These are phyloP conservation scores for Mythimna pallens DNA, from an alignment of 2,888 invertebrate species.

Conservation along the genomic window DNA sequence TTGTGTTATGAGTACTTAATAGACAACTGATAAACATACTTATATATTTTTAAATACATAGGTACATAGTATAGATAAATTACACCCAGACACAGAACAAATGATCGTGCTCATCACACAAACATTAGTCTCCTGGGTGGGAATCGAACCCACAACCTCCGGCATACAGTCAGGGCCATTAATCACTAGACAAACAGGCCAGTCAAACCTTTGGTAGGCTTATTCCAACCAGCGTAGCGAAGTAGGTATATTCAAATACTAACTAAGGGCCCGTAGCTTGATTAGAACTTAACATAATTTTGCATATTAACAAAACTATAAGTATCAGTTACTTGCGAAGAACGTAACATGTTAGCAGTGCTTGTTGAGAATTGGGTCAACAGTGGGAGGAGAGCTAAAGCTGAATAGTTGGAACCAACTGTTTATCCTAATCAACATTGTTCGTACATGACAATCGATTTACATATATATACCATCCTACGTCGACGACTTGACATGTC, in stretches of 20 bases:
- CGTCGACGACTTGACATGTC: slow-evolving; percentile 16
- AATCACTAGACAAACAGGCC: too few species aligned
- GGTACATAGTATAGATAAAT: too few species aligned
- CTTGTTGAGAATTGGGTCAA: background rate
- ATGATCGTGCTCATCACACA: too few species aligned
- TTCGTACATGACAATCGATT: slow-evolving; percentile 19
- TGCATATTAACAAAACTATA: slow-evolving; percentile 1
- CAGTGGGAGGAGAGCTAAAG: background rate
- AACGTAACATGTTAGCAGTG: background rate
- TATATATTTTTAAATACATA: too few species aligned
- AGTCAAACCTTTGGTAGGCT: too few species aligned
- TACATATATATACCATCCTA: slow-evolving; percentile 20
- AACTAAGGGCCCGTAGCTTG: slow-evolving; percentile 1
- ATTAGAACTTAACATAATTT: slow-evolving; percentile 25
- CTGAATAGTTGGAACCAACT: slow-evolving; percentile 4
- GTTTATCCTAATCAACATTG: slow-evolving; percentile 21
- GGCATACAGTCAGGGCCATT: too few species aligned
- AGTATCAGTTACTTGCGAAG: background rate
- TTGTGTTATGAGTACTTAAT: too few species aligned
- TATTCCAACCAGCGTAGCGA: too few species aligned
- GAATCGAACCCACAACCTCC: too few species aligned
- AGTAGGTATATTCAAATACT: background rate
- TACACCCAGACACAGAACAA: too few species aligned
- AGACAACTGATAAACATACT: too few species aligned
- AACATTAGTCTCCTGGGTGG: too few species aligned